Evolutionary conservation across 1,140 invertebrate species (phyloP), one percentile per base, ranked within the genome.

Genomic region (Eumaeus atala): DNA sequence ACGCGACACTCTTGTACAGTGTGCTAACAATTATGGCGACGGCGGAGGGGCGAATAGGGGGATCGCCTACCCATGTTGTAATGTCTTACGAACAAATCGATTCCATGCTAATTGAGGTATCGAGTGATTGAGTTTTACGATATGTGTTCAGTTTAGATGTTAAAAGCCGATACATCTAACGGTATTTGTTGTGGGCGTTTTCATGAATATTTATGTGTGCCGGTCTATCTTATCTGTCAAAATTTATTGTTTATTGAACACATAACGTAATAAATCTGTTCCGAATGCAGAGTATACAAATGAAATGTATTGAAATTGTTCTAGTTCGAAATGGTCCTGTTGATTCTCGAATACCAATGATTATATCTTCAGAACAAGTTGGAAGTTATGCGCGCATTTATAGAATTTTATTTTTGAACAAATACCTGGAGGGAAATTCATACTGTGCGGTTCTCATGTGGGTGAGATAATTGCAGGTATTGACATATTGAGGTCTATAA

Each of bases 101-200:
- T 51, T 54, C 9, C 40, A 47, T 28, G n/a, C 38, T 54, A 54
- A 54, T 47, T 54, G 51, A 53, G 33, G 51, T 14, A 53, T 54
- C 40, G 11, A 51, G 34, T 51, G 34, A 51, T 51, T 51, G 36
- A 51, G 33, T 17, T 51, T 51, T 51, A 51, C 36, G 49, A 51
- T 51, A 34, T 51, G 35, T 51, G 49, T 37, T 51, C 49, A 51
- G 48, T 33, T 33, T 36, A 34, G 33, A 51, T 35, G 17, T 36
- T 51, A 37, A 36, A 36, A 36, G 49, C 36, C 48, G 48, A 28
- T 35, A 51, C 49, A 54, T 42, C 12, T 40, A 34, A 42, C 40
- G 51, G 21, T 44, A 44, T 35, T 9, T 44, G 33, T 47, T 9
- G 40, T 44, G 40, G 40, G 40, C 40, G 40, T 44, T 14, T 9